phyloP scores from a whole-genome alignment of 2,113 vertebrate genomes.

The Neotoma lepida region DNA sequence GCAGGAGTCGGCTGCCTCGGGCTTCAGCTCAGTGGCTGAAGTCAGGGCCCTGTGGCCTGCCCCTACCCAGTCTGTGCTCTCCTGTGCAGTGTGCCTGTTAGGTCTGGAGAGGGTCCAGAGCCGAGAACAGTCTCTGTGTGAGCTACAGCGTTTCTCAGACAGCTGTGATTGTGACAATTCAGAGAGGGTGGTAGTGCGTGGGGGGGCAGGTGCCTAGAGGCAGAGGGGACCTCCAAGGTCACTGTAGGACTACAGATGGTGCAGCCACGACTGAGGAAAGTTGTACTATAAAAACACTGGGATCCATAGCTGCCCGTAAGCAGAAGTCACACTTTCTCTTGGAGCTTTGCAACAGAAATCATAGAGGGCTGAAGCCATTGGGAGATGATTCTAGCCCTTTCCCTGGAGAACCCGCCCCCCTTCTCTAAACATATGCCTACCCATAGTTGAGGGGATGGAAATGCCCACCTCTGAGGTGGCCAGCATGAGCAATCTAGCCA shows the following conservation, averaged over 20 bases:
- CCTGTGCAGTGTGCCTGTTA: background rate
- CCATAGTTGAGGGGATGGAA: background rate
- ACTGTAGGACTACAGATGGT: background rate
- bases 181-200: background rate
- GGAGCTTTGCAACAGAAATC: background rate
- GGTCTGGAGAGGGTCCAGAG: background rate
- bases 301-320: too few species aligned
- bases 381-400: background rate
- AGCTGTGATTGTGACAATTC: background rate
- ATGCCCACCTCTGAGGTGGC: background rate
- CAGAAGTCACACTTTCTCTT: accelerated
- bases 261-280: background rate
- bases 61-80: background rate
- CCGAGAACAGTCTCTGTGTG: accelerated
- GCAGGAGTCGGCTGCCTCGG: background rate
- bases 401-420: background rate
- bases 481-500: background rate
- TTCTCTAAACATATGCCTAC: background rate
- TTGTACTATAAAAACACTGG: background rate
- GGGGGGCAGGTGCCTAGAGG: background rate
- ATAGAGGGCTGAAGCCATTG: background rate
- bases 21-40: slow-evolving; percentile 9
- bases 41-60: slow-evolving; percentile 16
- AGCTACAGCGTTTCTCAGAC: background rate
- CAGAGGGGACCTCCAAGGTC: background rate